phyloP scores from a whole-genome alignment of 2,113 vertebrate genomes.

The Ptilorrhoa leucosticta region DNA sequence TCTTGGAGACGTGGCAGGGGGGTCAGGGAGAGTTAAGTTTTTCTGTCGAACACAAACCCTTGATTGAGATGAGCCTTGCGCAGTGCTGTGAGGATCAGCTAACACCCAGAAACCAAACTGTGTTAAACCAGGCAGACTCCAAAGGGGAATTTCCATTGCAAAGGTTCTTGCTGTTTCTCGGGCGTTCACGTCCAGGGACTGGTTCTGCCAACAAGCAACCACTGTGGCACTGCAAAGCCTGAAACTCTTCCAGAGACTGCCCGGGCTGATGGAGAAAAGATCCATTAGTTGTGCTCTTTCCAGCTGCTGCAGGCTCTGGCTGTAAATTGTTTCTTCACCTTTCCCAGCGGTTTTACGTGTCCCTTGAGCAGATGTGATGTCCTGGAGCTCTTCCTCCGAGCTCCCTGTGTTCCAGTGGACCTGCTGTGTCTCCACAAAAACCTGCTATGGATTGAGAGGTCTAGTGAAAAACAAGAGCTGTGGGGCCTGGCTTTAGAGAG shows the following conservation, averaged over 20 bases:
- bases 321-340: background rate
- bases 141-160: constrained; percentile 1
- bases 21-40: no score
- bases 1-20: background rate
- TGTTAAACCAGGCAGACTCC: background rate
- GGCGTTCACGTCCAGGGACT: background rate
- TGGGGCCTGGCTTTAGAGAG: background rate
- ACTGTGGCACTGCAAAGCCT: background rate
- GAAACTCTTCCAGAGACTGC: background rate
- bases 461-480: background rate
- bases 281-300: background rate
- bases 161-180: background rate
- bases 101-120: background rate
- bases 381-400: background rate
- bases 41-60: background rate
- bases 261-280: background rate
- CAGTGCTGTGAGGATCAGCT: background rate
- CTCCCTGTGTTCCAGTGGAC: background rate
- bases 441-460: fast-evolving
- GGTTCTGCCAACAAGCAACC: background rate
- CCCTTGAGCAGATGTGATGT: background rate
- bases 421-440: background rate
- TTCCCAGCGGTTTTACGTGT: background rate
- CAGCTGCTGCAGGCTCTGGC: background rate
- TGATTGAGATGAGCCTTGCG: background rate